Conservation (phyloP, 2,888 invertebrate species). For the Heliconius ismenius region DNA sequence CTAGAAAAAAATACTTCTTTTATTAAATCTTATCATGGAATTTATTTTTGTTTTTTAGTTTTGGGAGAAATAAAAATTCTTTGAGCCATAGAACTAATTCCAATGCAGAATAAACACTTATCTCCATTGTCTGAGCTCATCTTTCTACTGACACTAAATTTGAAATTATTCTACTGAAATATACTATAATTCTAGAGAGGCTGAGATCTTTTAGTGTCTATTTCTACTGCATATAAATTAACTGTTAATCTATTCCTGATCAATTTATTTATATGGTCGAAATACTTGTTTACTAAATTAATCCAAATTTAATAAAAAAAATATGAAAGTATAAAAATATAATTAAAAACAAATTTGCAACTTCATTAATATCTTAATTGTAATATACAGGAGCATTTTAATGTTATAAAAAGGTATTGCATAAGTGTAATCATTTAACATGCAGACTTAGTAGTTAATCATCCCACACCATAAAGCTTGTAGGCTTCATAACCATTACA, state of each 20-base stretch:
- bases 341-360: not conserved
- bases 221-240: not conserved
- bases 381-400: not conserved
- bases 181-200: not conserved
- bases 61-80: not conserved
- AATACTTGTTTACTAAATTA: not conserved
- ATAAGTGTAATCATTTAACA: not conserved
- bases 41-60: too few species aligned
- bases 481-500: not conserved
- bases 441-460: not conserved
- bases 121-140: not conserved
- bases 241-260: not conserved
- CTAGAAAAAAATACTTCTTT: not conserved
- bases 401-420: not conserved
- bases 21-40: too few species aligned
- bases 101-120: not conserved
- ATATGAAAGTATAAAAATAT: not conserved
- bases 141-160: not conserved
- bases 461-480: constrained; percentile 4
- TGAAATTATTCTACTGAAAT: not conserved
- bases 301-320: not conserved
- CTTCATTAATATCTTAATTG: not conserved
- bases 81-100: not conserved
- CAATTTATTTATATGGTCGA: too few species aligned
- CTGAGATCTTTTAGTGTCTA: not conserved